Conservation (phyloP, 2,113 vertebrate species). For the Jacana jacana region DNA sequence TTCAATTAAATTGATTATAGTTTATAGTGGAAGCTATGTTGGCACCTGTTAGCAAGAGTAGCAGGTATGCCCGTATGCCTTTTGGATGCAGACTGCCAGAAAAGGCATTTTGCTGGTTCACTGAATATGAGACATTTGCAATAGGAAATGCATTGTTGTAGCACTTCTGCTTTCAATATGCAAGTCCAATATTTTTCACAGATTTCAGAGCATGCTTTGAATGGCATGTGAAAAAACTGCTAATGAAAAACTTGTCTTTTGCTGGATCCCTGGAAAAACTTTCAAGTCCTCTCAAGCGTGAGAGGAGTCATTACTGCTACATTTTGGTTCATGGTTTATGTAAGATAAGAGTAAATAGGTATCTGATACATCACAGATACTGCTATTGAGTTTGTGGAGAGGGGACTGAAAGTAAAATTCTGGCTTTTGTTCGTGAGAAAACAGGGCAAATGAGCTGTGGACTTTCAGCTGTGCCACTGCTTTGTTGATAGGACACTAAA, state of each 20-base stretch:
- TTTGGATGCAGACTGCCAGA: not conserved
- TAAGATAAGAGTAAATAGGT: not conserved
- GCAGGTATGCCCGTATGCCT: no score
- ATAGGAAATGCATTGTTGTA: not conserved
- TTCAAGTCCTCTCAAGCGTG: not conserved
- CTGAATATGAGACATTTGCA: not conserved
- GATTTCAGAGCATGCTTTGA: not conserved
- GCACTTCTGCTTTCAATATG: not conserved
- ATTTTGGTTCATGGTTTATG: not conserved
- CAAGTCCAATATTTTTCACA: not conserved
- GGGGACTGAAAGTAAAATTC: not conserved
- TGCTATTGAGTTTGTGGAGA: not conserved
- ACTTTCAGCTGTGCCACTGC: not conserved
- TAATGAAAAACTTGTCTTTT: not conserved
- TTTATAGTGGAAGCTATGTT: not conserved
- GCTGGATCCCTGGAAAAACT: not conserved
- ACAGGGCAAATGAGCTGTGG: not conserved
- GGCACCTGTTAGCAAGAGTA: not conserved
- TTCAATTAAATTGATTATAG: not conserved
- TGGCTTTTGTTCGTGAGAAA: not conserved
- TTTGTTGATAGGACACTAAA: not conserved
- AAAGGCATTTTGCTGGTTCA: not conserved
- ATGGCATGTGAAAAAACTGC: not conserved
- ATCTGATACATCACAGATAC: not conserved
- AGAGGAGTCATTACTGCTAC: not conserved